A percentile compares a stretch with the other conserved stretches of the same genome.
Evolutionary conservation across 1,140 invertebrate species (phyloP).

Genomic region (Drosophila parabipectinata): DNA sequence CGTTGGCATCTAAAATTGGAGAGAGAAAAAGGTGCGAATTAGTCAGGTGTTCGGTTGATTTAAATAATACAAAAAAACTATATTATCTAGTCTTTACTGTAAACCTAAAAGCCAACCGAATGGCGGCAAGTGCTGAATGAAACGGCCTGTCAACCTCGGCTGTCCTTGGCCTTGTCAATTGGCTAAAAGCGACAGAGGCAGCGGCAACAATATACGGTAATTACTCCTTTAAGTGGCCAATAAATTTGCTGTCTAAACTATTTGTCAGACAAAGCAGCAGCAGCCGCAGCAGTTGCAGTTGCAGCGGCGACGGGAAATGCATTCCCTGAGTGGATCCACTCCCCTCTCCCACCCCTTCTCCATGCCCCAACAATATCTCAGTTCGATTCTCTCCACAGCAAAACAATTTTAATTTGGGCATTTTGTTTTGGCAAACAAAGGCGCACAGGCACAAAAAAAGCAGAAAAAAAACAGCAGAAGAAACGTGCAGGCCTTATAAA

Average conservation of each 20-base stretch:
- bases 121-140: conserved; percentile 47
- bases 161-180: conserved; percentile 72
- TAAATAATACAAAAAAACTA: not conserved
- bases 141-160: conserved; percentile 58
- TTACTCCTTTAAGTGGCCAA: conserved; percentile 84
- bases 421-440: conserved; percentile 83
- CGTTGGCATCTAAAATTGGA: conserved; percentile 83
- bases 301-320: conserved; percentile 65
- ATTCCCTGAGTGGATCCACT: conserved; percentile 50
- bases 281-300: conserved; percentile 24
- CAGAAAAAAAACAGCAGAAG: conserved; percentile 31
- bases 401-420: conserved; percentile 83
- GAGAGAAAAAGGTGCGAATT: conserved; percentile 22
- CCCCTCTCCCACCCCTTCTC: conserved; percentile 3
- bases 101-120: conserved; percentile 3
- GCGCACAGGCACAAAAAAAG: conserved; percentile 20
- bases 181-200: conserved; percentile 62
- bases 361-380: conserved; percentile 11
- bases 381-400: conserved; percentile 51
- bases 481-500: conserved; percentile 78
- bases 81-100: conserved; percentile 5
- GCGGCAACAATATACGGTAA: conserved; percentile 67
- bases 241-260: conserved; percentile 84
- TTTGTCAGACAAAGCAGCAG: conserved; percentile 81
- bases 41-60: conserved; percentile 6